phyloP scores from a whole-genome alignment of 2,797 vertebrate genomes.

The Sciaenops ocellatus region DNA sequence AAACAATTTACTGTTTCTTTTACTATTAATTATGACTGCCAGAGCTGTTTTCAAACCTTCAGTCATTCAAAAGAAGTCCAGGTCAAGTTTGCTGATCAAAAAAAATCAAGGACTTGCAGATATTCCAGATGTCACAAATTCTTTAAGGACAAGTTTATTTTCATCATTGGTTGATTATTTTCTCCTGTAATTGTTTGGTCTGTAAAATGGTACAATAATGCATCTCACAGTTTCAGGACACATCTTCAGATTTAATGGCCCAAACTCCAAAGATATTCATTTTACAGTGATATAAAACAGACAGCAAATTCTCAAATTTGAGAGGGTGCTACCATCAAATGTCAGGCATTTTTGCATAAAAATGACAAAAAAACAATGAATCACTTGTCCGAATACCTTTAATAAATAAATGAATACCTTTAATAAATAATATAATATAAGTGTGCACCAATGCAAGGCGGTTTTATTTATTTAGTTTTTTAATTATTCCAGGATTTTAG shows the following conservation, averaged over 20 bases:
- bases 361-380: too few species aligned
- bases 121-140: neutral
- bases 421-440: too few species aligned
- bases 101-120: neutral
- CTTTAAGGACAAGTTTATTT: neutral
- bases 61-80: neutral
- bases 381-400: too few species aligned
- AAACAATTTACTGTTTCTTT: neutral
- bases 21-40: neutral
- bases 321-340: neutral
- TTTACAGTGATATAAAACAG: neutral
- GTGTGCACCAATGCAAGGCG: neutral
- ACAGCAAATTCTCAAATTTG: neutral
- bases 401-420: too few species aligned
- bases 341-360: neutral
- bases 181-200: neutral
- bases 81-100: neutral
- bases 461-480: neutral
- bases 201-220: neutral
- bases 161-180: neutral
- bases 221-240: neutral
- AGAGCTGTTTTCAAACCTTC: neutral
- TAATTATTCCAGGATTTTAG: neutral
- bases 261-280: neutral
- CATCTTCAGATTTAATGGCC: too few species aligned